Percentiles rank a stretch among this genome's conserved stretches.
Conservation (phyloP, 2,113 vertebrate genomes). For the Cephalopholis sonnerati region DNA sequence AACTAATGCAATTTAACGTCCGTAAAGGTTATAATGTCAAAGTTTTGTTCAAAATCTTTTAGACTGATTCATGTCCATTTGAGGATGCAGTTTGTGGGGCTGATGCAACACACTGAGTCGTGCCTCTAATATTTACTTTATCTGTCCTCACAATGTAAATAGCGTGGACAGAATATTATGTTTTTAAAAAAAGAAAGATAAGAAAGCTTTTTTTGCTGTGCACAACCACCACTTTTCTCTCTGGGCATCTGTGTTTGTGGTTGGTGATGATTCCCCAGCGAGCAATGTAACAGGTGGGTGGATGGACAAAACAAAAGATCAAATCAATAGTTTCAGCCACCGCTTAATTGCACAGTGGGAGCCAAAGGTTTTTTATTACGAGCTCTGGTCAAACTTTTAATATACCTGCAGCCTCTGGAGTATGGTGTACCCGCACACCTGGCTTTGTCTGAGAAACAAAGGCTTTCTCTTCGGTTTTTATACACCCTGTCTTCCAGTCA, state of each 20-base stretch:
- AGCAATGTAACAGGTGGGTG: constrained; percentile 73
- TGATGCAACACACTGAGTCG: not conserved
- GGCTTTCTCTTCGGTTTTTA: constrained; percentile 49
- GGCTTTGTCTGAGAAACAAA: constrained; percentile 70
- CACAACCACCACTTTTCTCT: constrained; percentile 30
- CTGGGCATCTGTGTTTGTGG: constrained; percentile 51
- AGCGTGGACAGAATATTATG: not conserved
- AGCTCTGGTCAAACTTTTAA: constrained; percentile 82
- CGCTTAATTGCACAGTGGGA: constrained; percentile 80
- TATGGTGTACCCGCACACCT: constrained; percentile 53
- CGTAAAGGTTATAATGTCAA: not conserved
- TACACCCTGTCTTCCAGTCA: constrained; percentile 56
- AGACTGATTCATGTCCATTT: not conserved
- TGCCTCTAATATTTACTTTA: not conserved
- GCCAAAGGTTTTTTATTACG: constrained; percentile 80
- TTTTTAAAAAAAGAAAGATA: not conserved
- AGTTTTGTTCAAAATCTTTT: not conserved
- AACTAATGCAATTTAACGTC: not conserved
- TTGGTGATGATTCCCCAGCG: constrained; percentile 65
- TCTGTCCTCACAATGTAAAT: not conserved
- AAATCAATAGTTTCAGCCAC: constrained; percentile 81
- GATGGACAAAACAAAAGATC: constrained; percentile 78
- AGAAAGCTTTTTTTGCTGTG: not conserved
- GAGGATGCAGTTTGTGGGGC: not conserved
- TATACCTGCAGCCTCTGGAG: constrained; percentile 76